Conservation (phyloP, 2,797 vertebrate species). For the Epinephelus awoara region DNA sequence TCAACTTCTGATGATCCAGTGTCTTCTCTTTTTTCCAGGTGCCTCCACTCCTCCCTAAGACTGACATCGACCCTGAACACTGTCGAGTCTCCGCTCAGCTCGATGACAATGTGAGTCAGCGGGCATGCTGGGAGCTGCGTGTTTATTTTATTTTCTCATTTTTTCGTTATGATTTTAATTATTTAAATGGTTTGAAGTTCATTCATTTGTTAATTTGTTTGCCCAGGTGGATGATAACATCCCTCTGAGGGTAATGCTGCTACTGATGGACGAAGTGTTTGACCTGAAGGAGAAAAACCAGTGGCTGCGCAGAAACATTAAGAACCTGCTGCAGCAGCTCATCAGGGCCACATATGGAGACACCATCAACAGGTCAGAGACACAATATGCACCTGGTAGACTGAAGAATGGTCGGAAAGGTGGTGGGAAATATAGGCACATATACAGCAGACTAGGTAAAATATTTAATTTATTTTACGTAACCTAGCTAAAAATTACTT, state of each 20-base stretch:
- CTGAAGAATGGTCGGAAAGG: neutral
- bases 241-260: conserved; percentile 95
- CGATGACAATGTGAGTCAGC: conserved; percentile 94
- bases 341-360: conserved; percentile 96
- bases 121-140: neutral
- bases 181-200: conserved; percentile 37
- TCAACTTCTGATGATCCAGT: too few species aligned
- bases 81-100: conserved; percentile 96
- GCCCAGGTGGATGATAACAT: conserved; percentile 97
- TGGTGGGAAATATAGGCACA: neutral
- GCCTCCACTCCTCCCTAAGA: conserved; percentile 90
- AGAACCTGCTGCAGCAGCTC: conserved; percentile 97
- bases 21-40: conserved; percentile 65
- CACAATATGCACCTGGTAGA: neutral
- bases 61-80: conserved; percentile 95
- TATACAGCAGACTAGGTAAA: neutral
- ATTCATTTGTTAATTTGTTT: neutral
- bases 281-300: conserved; percentile 99
- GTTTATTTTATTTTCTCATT: neutral
- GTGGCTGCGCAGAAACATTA: conserved; percentile 98
- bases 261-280: conserved; percentile 99
- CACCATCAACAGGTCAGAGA: conserved; percentile 94
- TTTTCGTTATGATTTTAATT: conserved; percentile 22
- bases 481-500: too few species aligned
- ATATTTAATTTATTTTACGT: neutral